Evolutionary conservation across 2,113 vertebrate species (phyloP).

Genomic region (Cyanistes caeruleus): DNA sequence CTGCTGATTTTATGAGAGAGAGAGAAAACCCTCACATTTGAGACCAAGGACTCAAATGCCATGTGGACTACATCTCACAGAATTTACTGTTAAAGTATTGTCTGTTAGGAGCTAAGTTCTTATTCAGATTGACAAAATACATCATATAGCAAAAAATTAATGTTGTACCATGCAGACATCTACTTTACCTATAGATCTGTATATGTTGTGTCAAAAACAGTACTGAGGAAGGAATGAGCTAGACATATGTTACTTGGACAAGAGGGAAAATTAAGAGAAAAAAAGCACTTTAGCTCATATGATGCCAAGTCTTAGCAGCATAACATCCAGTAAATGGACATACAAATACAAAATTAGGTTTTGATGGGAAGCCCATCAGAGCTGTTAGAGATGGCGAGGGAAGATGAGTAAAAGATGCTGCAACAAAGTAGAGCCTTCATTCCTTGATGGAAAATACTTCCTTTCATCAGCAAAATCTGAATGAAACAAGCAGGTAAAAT

Average conservation of each 20-base stretch:
- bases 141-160: neutral
- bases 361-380: neutral
- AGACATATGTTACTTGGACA: neutral
- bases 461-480: neutral
- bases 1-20: neutral
- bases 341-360: neutral
- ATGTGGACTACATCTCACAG: neutral
- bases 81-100: neutral
- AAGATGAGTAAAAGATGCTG: neutral
- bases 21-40: neutral
- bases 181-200: neutral
- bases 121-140: neutral
- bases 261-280: neutral
- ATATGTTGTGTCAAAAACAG: neutral
- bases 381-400: neutral
- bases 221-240: neutral
- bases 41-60: neutral
- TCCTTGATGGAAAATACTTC: neutral
- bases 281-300: neutral
- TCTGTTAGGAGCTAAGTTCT: neutral
- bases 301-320: neutral
- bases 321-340: neutral
- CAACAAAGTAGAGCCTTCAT: neutral
- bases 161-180: neutral
- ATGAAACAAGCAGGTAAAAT: neutral